Percentiles rank a stretch among this genome's conserved stretches.
These are phyloP conservation scores for Oegoconia quadripuncta DNA, from an alignment of 2,888 invertebrate genomes.

Conservation along the genomic window DNA sequence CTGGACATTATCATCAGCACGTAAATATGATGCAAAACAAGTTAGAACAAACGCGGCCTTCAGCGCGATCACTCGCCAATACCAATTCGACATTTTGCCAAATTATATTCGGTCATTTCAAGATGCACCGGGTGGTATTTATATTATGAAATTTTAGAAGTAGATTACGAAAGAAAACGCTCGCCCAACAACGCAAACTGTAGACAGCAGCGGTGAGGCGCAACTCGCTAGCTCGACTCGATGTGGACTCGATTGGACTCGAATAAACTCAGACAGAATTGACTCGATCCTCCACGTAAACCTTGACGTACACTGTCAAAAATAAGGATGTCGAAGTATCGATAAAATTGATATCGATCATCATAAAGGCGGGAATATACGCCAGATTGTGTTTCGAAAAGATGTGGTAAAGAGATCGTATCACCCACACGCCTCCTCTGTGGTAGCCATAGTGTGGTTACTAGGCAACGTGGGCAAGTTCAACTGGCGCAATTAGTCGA, in stretches of 20 bases:
- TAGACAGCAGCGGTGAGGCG: no score
- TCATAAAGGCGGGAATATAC: background rate
- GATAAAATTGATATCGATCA: no score
- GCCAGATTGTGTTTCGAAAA: no score
- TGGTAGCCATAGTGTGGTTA: no score
- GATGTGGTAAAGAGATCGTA: no score
- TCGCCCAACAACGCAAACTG: no score
- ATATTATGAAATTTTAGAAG: conserved; percentile 50
- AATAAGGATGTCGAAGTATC: no score
- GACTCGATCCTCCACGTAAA: background rate
- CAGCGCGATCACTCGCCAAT: conserved; percentile 63
- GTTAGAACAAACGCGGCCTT: conserved; percentile 56
- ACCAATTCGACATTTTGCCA: conserved; percentile 69
- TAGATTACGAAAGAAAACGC: conserved; percentile 35
- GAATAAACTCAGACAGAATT: background rate
- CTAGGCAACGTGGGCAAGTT: no score
- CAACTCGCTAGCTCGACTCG: no score
- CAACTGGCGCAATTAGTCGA: no score
- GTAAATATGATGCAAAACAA: conserved; percentile 54
- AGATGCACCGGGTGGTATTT: conserved; percentile 38
- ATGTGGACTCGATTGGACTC: background rate
- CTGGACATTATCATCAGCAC: conserved; percentile 60
- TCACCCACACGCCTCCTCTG: no score
- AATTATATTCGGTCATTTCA: conserved; percentile 66
- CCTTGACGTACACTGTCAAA: background rate